Evolutionary conservation across 2,888 invertebrate genomes (phyloP), one percentile per base, ranked within the genome.

Genomic region (Achlya flavicornis): DNA sequence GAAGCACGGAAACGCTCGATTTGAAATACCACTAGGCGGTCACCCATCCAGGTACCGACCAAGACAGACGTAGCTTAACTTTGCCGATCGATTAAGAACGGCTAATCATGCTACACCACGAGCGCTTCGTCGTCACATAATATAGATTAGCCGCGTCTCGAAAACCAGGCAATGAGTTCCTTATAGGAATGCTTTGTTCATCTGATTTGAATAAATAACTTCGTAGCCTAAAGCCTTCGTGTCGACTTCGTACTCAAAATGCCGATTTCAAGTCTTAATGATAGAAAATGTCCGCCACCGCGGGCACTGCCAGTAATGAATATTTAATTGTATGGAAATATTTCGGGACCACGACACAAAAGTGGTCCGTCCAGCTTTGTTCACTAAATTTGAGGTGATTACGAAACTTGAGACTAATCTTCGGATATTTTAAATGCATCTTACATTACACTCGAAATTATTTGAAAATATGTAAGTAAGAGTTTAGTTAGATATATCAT

Each of bases 281-380:
- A 91, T 86, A 83, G 78, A 84, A 87, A 84, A 85, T 84, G 81
- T 78, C 83, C 78, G 73, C 71, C 80, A 82, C 85, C 84, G 81
- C 81, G 72, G 84, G 83, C 85, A 72, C 69, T 70, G 66, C 66
- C 67, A 68, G 75, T 92, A 92, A 92, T 92, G 91, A 91, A 90
- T 89, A 92, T 90, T 90, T 92, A 92, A 93, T 93, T 92, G 90
- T 87, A 77, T 84, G 76, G 86, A 88, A 88, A 87, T 85, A 86
- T 87, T 85, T 81, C 76, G 74, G 82, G 77, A 75, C 73, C 72
- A 61, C 65, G 78, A 53, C 53, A 53, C 76, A 72, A 78, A 78
- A 77, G 77, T 79, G 70, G 53, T 53, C 53, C 53, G 16, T 71
- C 75, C 80, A 83, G 83, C 77, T 81, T 82, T 85, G 84, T 87